Base-by-base conservation (phyloP, 1,140 invertebrate species). In the Pseudomyrmex gracilis region DNA sequence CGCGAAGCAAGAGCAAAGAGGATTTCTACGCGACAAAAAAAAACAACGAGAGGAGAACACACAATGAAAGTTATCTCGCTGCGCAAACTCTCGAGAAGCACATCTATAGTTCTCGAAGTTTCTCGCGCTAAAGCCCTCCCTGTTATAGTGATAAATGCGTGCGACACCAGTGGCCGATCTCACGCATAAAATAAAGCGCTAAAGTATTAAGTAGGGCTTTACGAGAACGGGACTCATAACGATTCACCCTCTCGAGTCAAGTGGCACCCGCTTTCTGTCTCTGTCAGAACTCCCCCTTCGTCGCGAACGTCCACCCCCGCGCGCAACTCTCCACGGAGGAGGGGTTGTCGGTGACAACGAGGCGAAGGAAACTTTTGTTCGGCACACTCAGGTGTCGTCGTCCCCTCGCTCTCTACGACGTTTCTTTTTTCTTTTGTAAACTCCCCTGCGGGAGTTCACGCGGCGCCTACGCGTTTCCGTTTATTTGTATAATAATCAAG, bases 181-280 rank as follows among this genome's bases (percentile, higher is more conserved):
- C 83, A 83, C 84, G 90, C 85, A 88, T 90, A 91, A 89, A 90
- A 90, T 90, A 86, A 88, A 90, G 84, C 89, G 84, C 84, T 82
- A 87, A 91, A 91, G 90, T 90, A 91, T 90, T 89, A 92, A 91
- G 90, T 92, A 90, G 83, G 85, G 86, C 88, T 91, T 91, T 90
- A 90, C 85, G 78, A 85, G 82, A 34, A 34, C 80, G 84, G 71
- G 71, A 89, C 89, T 91, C 90, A 89, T 90, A 90, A 90, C 90
- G 86, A 91, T 91, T 91, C 90, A 90, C 90, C 90, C 90, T 91
- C 90, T 89, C 82, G 84, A 91, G 85, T 90, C 87, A 89, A 89
- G 88, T 89, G 88, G 77, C 70, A 73, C 57, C 83, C 77, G 66
- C 47, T 74, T 49, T 80, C 51, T 47, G 64, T 87, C 86, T 76